These are phyloP conservation scores for Pocota personata DNA, from an alignment of 2,888 invertebrate genomes.

Conservation along the genomic window DNA sequence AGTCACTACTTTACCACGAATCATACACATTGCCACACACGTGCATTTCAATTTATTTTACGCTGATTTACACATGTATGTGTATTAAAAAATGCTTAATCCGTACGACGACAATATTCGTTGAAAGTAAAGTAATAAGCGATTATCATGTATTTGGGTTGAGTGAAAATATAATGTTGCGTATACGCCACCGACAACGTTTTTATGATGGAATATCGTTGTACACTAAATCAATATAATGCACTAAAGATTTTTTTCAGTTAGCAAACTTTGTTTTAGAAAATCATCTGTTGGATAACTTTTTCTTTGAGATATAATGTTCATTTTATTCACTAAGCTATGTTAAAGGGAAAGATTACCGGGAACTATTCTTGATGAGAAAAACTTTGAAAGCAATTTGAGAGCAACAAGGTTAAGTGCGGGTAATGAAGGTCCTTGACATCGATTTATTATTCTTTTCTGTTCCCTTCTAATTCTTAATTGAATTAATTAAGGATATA, in stretches of 20 bases:
- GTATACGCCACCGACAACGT: slow-evolving; percentile 48
- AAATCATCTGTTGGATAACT: not conserved
- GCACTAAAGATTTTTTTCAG: slow-evolving; percentile 31
- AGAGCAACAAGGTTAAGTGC: slow-evolving; percentile 45
- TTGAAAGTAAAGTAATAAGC: slow-evolving; percentile 54
- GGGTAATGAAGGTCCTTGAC: slow-evolving; percentile 48
- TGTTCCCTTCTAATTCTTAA: slow-evolving; percentile 27
- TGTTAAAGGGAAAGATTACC: not conserved
- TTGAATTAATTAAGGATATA: slow-evolving; percentile 61
- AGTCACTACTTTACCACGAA: slow-evolving; percentile 23
- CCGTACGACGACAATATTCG: slow-evolving; percentile 28
- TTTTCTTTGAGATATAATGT: not conserved
- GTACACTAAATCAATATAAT: slow-evolving; percentile 24
- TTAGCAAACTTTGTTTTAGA: slow-evolving; percentile 55
- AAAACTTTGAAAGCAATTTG: not conserved
- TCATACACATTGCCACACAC: slow-evolving; percentile 52
- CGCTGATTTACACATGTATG: not conserved
- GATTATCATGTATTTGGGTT: slow-evolving; percentile 62
- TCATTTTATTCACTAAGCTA: not conserved
- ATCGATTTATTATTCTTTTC: slow-evolving; percentile 51
- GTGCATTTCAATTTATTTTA: slow-evolving; percentile 3
- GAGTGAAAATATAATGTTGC: slow-evolving; percentile 42
- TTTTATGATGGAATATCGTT: not conserved
- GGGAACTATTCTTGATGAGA: slow-evolving; percentile 6
- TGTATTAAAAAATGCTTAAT: slow-evolving; percentile 10